Evolutionary conservation across 2,888 invertebrate species (phyloP), one percentile per base, ranked within the genome.

Genomic region (Conistra vaccinii): DNA sequence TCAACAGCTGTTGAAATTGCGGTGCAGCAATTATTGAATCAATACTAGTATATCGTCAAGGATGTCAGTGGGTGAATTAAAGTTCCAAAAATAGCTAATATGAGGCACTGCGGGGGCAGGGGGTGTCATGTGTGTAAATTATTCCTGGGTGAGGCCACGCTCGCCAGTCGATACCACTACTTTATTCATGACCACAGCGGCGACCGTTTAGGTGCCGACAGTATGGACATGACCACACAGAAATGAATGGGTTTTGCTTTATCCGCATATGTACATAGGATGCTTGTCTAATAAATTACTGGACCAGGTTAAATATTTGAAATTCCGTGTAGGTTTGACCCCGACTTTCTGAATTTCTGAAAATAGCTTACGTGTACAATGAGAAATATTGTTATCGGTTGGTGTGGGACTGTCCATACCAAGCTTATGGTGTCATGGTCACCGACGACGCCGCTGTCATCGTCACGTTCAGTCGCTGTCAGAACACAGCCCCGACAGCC

Each of bases 141-240:
- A 95, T 95, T 95, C 93, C 88, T 87, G 91, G 90, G 92, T 90
- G 92, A 93, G 93, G 93, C 91, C 91, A 90, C 88, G 81, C 86
- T 81, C 86, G 85, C 80, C 91, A 95, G 96, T 96, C 96, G 93
- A 96, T 96, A 96, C 87, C 89, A 91, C 95, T 96, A 91, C 93
- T 91, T 96, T 95, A 96, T 96, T 96, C 95, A 96, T 95, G 95
- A 93, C 92, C 91, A 87, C 90, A 85, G 92, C 89, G 92, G 87
- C 92, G 89, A 91, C 85, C 94, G 92, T 93, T 95, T 95, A 94
- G 90, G 82, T 88, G 89, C 81, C 84, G 80, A 85, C 89, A 88
- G 85, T 87, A 86, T 92, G 92, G 93, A 93, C 89, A 91, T 89
- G 89, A 81, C 90, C 81, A 75, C 80, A 83, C 73, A 86, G 72